Conservation (phyloP, 2,113 vertebrate genomes). For the Microcebus lehilahytsara region DNA sequence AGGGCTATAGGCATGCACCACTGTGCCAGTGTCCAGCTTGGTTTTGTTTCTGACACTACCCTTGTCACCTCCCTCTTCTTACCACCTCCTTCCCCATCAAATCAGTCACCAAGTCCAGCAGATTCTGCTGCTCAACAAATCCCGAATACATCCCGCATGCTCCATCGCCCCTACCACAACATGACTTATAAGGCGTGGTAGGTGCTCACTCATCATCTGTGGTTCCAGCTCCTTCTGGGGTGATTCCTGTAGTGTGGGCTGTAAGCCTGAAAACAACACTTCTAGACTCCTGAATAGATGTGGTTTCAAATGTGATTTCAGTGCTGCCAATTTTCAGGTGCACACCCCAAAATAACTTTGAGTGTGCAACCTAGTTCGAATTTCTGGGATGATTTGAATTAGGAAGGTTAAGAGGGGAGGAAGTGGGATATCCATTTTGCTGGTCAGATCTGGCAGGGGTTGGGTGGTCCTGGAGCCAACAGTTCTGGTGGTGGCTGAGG, state of each 20-base stretch:
- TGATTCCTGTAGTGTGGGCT: not conserved
- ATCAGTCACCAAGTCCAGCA: not conserved
- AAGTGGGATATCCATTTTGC: not conserved
- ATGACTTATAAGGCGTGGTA: rapidly evolving
- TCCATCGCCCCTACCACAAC: rapidly evolving
- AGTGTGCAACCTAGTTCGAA: not conserved
- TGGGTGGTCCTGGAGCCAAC: not conserved
- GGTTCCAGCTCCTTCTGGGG: not conserved
- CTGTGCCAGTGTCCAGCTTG: too few relatives aligned
- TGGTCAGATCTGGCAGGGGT: not conserved
- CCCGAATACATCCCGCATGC: rapidly evolving
- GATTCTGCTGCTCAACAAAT: not conserved
- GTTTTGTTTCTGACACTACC: not conserved
- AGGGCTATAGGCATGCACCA: too few relatives aligned
- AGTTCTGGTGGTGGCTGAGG: not conserved
- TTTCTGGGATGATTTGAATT: not conserved
- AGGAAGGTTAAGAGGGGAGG: not conserved
- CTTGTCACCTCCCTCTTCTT: not conserved
- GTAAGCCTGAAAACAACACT: not conserved
- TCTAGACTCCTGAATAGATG: not conserved
- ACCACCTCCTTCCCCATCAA: rapidly evolving
- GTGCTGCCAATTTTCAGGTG: not conserved
- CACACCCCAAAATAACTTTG: not conserved
- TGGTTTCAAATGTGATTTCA: not conserved
- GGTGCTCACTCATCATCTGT: not conserved